Percentiles rank a stretch among this genome's conserved stretches.
Evolutionary conservation across 2,797 vertebrate species (phyloP).

Genomic region (Miichthys miiuy): DNA sequence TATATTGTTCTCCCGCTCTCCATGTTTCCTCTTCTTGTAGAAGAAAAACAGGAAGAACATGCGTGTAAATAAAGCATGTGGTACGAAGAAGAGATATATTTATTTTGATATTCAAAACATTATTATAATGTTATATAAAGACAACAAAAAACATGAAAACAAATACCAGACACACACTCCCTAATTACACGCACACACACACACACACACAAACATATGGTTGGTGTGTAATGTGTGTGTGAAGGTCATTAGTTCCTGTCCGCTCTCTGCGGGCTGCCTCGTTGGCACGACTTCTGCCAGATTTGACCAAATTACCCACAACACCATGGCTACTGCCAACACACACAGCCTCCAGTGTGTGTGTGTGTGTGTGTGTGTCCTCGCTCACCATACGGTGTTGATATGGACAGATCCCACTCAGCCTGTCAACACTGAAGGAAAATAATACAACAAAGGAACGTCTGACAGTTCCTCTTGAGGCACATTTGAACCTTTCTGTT

Average conservation of each 20-base stretch:
- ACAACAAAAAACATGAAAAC: neutral
- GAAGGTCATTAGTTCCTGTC: slow-evolving; percentile 77
- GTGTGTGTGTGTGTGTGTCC: slow-evolving; percentile 21
- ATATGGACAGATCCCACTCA: slow-evolving; percentile 10
- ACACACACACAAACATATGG: slow-evolving; percentile 61
- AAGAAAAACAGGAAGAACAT: neutral
- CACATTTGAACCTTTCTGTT: neutral
- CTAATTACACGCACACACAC: slow-evolving; percentile 11
- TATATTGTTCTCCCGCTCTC: neutral
- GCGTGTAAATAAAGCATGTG: neutral
- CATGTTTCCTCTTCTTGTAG: neutral
- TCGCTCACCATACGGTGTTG: slow-evolving; percentile 38
- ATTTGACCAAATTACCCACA: slow-evolving; percentile 73
- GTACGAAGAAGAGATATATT: neutral
- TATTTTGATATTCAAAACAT: neutral
- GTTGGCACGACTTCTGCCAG: slow-evolving; percentile 67
- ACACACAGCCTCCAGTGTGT: slow-evolving; percentile 25
- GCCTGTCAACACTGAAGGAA: neutral
- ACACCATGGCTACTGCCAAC: slow-evolving; percentile 57
- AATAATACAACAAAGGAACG: neutral
- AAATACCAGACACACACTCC: slow-evolving; percentile 12
- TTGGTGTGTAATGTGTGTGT: slow-evolving; percentile 52
- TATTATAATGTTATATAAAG: neutral
- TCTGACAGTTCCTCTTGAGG: neutral
- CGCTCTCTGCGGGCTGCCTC: slow-evolving; percentile 61